phyloP scores from a whole-genome alignment of 2,888 invertebrate genomes.

The Noctua fimbriata region DNA sequence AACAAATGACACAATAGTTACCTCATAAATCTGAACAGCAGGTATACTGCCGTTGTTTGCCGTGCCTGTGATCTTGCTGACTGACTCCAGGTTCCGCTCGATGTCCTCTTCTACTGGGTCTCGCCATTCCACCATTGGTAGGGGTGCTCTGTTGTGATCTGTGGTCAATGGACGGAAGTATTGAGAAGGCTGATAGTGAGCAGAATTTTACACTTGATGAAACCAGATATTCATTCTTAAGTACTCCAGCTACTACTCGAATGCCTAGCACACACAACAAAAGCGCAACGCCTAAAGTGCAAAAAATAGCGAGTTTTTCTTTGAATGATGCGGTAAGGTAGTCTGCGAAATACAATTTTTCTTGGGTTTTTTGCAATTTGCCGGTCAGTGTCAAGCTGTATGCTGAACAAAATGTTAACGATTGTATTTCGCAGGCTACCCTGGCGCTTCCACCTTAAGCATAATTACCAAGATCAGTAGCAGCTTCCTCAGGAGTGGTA shows the following conservation, averaged over 20 bases:
- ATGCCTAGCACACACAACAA: no score
- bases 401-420: no score
- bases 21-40: slow-evolving; percentile 80
- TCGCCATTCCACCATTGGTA: slow-evolving; percentile 88
- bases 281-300: neutral
- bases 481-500: slow-evolving; percentile 77
- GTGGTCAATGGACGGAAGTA: slow-evolving; percentile 11
- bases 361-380: no score
- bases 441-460: neutral
- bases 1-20: neutral
- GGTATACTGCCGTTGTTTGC: slow-evolving; percentile 76
- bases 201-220: no score
- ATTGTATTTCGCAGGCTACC: no score
- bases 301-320: no score
- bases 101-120: slow-evolving; percentile 87
- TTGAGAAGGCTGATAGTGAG: neutral
- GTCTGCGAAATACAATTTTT: no score
- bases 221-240: no score
- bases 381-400: no score
- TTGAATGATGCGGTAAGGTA: no score
- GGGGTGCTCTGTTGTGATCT: slow-evolving; percentile 73
- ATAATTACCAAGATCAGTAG: slow-evolving; percentile 65
- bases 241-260: no score
- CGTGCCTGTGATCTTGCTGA: slow-evolving; percentile 83
- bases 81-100: slow-evolving; percentile 85